A percentile compares a stretch with the other conserved stretches of the same genome.
Conservation (phyloP, 1,140 invertebrate genomes). For the Rhynchophorus ferrugineus region DNA sequence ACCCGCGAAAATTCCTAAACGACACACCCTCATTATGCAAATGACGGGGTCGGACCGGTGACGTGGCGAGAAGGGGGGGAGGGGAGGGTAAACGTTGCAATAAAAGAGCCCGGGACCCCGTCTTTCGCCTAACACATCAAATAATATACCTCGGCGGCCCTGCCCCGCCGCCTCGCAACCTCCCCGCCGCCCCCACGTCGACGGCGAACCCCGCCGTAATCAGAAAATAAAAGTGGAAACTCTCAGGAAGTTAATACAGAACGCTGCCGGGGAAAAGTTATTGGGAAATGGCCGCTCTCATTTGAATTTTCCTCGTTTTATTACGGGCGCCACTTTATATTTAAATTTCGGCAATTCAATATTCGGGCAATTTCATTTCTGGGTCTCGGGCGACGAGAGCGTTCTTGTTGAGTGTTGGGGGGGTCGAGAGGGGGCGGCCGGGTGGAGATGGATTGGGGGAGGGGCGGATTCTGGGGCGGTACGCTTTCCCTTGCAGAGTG, state of each 20-base stretch:
- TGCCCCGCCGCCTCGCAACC: neutral
- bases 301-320: constrained; percentile 31
- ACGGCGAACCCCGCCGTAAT: constrained; percentile 16
- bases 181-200: neutral
- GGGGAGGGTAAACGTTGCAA: too few relatives aligned
- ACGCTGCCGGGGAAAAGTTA: constrained; percentile 23
- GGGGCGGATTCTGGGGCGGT: too few relatives aligned
- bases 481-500: too few relatives aligned
- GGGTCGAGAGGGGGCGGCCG: neutral
- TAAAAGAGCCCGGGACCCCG: too few relatives aligned
- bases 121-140: neutral
- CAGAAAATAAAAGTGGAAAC: constrained; percentile 25
- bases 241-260: constrained; percentile 25
- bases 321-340: constrained; percentile 35
- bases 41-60: too few relatives aligned
- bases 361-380: constrained; percentile 34
- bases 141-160: neutral
- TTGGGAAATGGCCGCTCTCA: constrained; percentile 25
- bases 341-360: constrained; percentile 34
- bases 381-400: constrained; percentile 17
- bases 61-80: too few relatives aligned
- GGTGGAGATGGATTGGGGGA: neutral
- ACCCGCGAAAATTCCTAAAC: too few relatives aligned
- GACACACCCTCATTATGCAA: too few relatives aligned
- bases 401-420: constrained; percentile 3